Conservation (phyloP, 2,113 vertebrate species). For the Ictalurus furcatus region DNA sequence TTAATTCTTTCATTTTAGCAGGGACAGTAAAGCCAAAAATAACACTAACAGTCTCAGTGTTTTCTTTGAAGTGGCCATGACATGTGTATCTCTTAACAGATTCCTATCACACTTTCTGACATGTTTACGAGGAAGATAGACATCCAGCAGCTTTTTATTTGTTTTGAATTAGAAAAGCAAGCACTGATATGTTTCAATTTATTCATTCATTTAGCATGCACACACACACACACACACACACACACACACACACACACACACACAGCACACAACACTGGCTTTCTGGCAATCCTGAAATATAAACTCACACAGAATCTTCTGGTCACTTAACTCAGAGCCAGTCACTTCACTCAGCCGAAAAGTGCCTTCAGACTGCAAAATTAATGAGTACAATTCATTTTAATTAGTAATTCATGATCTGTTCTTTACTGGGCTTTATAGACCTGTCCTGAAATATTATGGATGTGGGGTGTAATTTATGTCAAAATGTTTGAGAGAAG, state of each 20-base stretch:
- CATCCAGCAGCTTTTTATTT: not conserved
- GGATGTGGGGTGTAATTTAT: not conserved
- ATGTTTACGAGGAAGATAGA: not conserved
- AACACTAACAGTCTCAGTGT: not conserved
- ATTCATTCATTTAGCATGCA: not conserved
- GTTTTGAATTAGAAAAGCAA: not conserved
- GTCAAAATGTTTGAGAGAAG: conserved; percentile 10
- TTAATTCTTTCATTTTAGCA: conserved; percentile 5
- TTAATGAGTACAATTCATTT: conserved; percentile 17
- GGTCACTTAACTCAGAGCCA: not conserved
- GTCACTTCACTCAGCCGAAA: not conserved
- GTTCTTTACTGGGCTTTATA: conserved; percentile 3
- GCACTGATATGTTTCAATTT: not conserved
- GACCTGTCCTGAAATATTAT: not conserved
- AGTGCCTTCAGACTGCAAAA: not conserved
- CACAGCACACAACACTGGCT: not conserved
- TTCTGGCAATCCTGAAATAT: not conserved
- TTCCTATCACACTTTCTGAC: not conserved
- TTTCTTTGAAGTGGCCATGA: not conserved
- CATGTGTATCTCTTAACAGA: not conserved
- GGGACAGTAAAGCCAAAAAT: not conserved
- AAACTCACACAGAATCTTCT: not conserved
- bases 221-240: not conserved
- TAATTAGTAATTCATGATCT: conserved; percentile 13
- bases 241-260: not conserved